These are phyloP conservation scores for Oasisia sp. DNA, from an alignment of 2,888 invertebrate species.

Conservation along the genomic window DNA sequence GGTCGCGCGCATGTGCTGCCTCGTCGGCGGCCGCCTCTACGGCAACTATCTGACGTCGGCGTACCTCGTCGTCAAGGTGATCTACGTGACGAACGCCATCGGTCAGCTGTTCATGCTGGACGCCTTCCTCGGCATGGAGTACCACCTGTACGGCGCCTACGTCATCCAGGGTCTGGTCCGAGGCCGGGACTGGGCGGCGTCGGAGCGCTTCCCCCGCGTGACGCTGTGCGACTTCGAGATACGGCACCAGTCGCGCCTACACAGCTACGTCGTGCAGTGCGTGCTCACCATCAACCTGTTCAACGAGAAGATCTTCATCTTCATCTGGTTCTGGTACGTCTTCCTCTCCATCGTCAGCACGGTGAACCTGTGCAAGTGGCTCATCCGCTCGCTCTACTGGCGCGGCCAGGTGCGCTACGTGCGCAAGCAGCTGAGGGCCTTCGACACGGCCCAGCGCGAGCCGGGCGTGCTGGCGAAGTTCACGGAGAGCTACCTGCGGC, in stretches of 20 bases:
- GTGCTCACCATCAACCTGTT: constrained; percentile 51
- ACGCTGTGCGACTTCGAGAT: constrained; percentile 66
- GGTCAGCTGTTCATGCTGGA: constrained; percentile 68
- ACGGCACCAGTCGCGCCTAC: constrained; percentile 46
- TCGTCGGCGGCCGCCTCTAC: constrained; percentile 64
- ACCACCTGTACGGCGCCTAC: constrained; percentile 66
- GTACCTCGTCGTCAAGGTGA: constrained; percentile 66
- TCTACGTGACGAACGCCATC: constrained; percentile 67
- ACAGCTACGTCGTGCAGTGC: constrained; percentile 52
- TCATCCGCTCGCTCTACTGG: constrained; percentile 47
- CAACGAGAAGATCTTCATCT: constrained; percentile 53
- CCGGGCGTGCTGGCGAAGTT: constrained; percentile 48
- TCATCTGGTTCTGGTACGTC: constrained; percentile 52
- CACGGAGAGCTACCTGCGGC: constrained; percentile 49
- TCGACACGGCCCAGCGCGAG: constrained; percentile 46
- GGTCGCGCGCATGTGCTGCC: constrained; percentile 63
- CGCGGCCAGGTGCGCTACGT: constrained; percentile 47
- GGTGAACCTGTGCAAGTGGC: constrained; percentile 46
- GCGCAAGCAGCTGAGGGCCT: constrained; percentile 45
- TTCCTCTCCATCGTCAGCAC: constrained; percentile 47
- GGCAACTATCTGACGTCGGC: constrained; percentile 68
- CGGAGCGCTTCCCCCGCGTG: constrained; percentile 63
- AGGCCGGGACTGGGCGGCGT: constrained; percentile 61
- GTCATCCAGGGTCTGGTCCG: constrained; percentile 67
- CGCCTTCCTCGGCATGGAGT: constrained; percentile 67